Base-by-base conservation (phyloP, 2,888 invertebrate species). In the Hydriomena furcata region DNA sequence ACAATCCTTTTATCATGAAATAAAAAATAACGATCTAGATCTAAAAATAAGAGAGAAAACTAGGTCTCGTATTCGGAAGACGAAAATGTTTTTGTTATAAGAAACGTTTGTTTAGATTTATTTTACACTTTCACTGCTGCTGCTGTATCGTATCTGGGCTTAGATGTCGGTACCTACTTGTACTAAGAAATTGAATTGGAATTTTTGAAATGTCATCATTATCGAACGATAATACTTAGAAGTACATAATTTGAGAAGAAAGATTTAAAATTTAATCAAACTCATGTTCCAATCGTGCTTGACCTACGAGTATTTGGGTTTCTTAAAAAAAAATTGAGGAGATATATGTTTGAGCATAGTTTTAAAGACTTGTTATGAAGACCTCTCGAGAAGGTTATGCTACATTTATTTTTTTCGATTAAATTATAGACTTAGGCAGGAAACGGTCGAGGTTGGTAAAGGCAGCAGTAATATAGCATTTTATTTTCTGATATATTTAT, bases 381-480 rank as follows among this genome's bases (percentile, higher is more conserved):
- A 23, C 30, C 30, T 13, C 8, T 30, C 32, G 25, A 25, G 20
- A 12, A 23, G 24, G 13, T 10, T 8, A 13, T 13, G 21, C 21
- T 36, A 30, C 24, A 46, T 40, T 31, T 32, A 44, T 52, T 42
- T 46, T 45, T 52, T 41, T 49, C 27, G 12, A 28, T 43, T 37
- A 55, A 58, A 55, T 58, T 48, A 53, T 53, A 53, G 52, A 40
- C 32, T 45, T 10, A 28, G 51, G 24, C 48, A 48, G 58, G 58
- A 58, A 58, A 53, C 37, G 17, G 30, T 43, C 45, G 38, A 53
- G 55, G 55, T 36, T 48, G 13, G 24, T 28, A 28, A 13, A n/a
- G 13, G 13, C 5, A 30, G 2, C 7, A 17, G 8, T 32, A 12
- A 24, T 21, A 24, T 31, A 12, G 8, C 17, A 13, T 23, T 44